Evolutionary conservation across 2,113 vertebrate genomes (phyloP).

Genomic region (Phylloscopus trochilus): DNA sequence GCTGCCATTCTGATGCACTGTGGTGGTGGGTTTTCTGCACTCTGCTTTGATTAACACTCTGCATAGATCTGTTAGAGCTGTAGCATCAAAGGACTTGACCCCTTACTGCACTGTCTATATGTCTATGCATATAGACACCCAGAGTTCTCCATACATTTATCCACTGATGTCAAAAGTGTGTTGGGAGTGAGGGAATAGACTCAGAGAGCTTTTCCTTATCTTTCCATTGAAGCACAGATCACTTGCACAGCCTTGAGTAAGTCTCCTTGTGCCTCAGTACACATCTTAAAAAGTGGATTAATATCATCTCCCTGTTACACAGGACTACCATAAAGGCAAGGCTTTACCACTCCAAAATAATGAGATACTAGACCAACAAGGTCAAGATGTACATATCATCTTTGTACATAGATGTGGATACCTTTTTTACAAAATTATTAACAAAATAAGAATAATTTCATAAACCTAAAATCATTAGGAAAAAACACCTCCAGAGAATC

Average conservation of each 20-base stretch:
- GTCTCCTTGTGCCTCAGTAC: neutral
- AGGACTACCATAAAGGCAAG: neutral
- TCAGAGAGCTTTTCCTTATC: neutral
- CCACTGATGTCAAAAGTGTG: neutral
- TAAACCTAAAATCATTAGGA: neutral
- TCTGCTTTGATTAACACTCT: neutral
- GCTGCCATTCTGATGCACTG: neutral
- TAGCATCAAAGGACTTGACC: neutral
- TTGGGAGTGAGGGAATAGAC: neutral
- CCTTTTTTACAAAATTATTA: neutral
- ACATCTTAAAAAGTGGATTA: neutral
- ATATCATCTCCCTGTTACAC: neutral
- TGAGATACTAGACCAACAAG: neutral
- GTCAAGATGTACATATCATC: neutral
- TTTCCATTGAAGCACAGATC: neutral
- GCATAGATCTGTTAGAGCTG: neutral
- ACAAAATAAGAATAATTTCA: neutral
- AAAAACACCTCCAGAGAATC: neutral
- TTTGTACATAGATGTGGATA: neutral
- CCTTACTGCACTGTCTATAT: neutral
- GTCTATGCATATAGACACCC: neutral
- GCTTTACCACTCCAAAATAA: neutral
- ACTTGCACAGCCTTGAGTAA: neutral
- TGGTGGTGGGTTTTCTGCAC: too few species aligned
- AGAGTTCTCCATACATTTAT: neutral